phyloP scores from a whole-genome alignment of 1,140 invertebrate species.

The Pomphorhynchus laevis region DNA sequence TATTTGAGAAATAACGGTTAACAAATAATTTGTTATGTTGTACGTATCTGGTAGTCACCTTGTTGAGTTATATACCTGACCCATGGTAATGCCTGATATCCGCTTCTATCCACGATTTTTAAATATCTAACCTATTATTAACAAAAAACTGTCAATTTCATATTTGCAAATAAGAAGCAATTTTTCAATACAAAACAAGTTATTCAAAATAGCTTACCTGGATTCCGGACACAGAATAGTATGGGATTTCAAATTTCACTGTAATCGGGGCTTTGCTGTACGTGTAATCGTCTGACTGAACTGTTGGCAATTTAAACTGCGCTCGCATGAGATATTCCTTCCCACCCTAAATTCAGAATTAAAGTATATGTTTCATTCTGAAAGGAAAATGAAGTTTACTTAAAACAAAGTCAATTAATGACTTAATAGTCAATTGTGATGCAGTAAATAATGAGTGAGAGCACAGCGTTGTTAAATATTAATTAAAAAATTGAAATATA shows the following conservation, averaged over 20 bases:
- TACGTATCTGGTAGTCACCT: slow-evolving; percentile 86
- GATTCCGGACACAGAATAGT: slow-evolving; percentile 94
- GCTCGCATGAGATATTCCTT: slow-evolving; percentile 97
- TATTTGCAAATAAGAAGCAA: not conserved
- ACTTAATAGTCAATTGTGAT: too few relatives aligned
- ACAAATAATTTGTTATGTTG: slow-evolving; percentile 25
- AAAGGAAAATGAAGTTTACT: too few relatives aligned
- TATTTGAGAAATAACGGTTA: too few relatives aligned
- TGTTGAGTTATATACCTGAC: slow-evolving; percentile 96
- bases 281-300: slow-evolving; percentile 47
- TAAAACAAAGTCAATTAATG: too few relatives aligned
- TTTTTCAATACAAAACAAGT: not conserved
- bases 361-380: too few relatives aligned
- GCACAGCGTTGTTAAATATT: too few relatives aligned
- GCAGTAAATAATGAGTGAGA: too few relatives aligned
- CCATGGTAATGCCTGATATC: slow-evolving; percentile 93
- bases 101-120: slow-evolving; percentile 97
- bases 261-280: slow-evolving; percentile 91
- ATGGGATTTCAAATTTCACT: slow-evolving; percentile 97
- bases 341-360: slow-evolving; percentile 33
- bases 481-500: too few relatives aligned
- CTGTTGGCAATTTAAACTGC: slow-evolving; percentile 87
- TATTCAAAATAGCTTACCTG: slow-evolving; percentile 27
- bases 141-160: not conserved
- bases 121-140: slow-evolving; percentile 40